A percentile compares a stretch with the other conserved stretches of the same genome.
Evolutionary conservation across 2,888 invertebrate genomes (phyloP).

Genomic region (Nasonia oneida): DNA sequence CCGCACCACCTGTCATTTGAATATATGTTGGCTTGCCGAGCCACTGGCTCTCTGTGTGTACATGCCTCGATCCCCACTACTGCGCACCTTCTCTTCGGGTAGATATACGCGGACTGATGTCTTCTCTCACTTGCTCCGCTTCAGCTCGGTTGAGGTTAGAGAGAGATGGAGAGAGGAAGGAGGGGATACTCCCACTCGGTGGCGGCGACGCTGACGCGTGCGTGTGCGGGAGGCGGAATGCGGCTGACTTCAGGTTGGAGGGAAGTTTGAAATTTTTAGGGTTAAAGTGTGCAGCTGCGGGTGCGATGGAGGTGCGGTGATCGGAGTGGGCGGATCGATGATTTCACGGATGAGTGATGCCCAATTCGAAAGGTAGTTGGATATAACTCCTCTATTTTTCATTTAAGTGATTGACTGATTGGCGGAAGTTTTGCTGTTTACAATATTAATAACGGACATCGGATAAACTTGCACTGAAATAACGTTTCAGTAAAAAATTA

Average conservation of each 20-base stretch:
- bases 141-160: not conserved
- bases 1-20: constrained; percentile 77
- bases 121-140: not conserved
- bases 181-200: constrained; percentile 16
- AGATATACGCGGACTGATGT: no score
- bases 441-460: not conserved
- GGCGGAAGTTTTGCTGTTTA: no score
- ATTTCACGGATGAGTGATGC: not conserved
- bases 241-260: not conserved
- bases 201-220: not conserved
- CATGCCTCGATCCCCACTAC: constrained; percentile 19
- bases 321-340: not conserved
- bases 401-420: no score
- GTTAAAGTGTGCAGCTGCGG: not conserved
- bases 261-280: not conserved
- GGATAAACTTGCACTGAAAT: not conserved
- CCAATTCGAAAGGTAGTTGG: not conserved
- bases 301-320: not conserved
- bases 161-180: not conserved
- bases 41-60: not conserved
- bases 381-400: no score
- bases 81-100: not conserved
- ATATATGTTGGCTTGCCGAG: constrained; percentile 67
- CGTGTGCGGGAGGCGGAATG: not conserved
- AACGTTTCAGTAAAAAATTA: not conserved